Conservation (phyloP, 2,888 invertebrate species). For the Oscheius sp. region DNA sequence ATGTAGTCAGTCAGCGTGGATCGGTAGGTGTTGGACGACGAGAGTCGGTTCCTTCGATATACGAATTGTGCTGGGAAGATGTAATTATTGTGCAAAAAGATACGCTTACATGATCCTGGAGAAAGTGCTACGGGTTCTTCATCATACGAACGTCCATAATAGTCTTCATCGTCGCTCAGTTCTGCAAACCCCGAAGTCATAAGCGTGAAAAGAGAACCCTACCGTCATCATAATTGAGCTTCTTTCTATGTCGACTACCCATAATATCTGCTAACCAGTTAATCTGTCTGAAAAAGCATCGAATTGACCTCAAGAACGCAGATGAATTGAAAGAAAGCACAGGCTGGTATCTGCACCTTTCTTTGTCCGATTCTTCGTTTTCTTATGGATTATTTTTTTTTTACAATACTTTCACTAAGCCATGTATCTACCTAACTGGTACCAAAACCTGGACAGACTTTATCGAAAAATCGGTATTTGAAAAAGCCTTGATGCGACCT, state of each 20-base stretch:
- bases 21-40: constrained; percentile 48
- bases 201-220: background rate
- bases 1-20: constrained; percentile 28
- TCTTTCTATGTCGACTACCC: constrained; percentile 17
- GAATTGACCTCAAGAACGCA: no score
- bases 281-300: background rate
- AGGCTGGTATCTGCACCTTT: no score
- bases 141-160: constrained; percentile 58
- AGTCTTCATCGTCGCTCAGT: constrained; percentile 60
- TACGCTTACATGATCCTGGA: constrained; percentile 44
- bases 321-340: no score
- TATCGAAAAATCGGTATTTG: no score
- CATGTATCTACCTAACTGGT: no score
- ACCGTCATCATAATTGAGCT: constrained; percentile 10
- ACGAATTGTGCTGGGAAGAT: constrained; percentile 57
- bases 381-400: no score
- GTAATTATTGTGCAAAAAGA: background rate
- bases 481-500: no score
- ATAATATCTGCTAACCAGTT: background rate
- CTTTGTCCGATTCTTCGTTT: no score
- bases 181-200: background rate
- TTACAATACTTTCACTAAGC: no score
- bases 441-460: no score
- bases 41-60: constrained; percentile 52
- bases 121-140: constrained; percentile 62